Evolutionary conservation across 2,113 vertebrate species (phyloP).

Genomic region (Semnornis frantzii): DNA sequence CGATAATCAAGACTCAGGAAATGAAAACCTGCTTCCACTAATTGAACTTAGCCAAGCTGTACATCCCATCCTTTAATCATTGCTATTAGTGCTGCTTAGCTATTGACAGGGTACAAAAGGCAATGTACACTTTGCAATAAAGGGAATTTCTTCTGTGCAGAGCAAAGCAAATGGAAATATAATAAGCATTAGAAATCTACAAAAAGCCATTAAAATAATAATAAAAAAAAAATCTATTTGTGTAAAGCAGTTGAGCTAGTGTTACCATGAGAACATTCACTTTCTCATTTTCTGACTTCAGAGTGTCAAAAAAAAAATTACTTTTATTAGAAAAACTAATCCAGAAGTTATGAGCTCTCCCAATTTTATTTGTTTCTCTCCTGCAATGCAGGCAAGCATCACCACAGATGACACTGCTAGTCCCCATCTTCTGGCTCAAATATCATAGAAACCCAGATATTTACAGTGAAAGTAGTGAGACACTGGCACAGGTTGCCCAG

Average conservation of each 20-base stretch:
- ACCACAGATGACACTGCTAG: not conserved
- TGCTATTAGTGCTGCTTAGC: not conserved
- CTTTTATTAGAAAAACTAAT: constrained; percentile 1
- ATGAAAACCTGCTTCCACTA: constrained; percentile 27
- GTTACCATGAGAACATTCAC: not conserved
- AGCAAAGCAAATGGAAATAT: not conserved
- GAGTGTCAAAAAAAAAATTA: not conserved
- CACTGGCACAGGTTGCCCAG: too few relatives aligned
- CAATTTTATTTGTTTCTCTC: not conserved
- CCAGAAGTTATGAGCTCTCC: not conserved
- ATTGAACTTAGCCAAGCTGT: not conserved
- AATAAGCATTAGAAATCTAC: not conserved
- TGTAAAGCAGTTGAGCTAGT: not conserved
- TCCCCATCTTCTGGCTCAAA: not conserved
- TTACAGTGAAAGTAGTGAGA: too few relatives aligned
- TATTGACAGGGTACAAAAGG: not conserved
- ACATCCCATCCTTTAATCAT: constrained; percentile 19
- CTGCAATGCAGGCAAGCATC: not conserved
- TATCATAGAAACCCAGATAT: not conserved
- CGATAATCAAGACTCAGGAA: not conserved
- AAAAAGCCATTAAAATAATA: too few relatives aligned
- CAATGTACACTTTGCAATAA: not conserved
- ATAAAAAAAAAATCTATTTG: not conserved
- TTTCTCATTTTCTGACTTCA: not conserved
- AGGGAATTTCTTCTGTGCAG: not conserved